Conservation (phyloP, 2,888 invertebrate species). For the Diogma glabrata region DNA sequence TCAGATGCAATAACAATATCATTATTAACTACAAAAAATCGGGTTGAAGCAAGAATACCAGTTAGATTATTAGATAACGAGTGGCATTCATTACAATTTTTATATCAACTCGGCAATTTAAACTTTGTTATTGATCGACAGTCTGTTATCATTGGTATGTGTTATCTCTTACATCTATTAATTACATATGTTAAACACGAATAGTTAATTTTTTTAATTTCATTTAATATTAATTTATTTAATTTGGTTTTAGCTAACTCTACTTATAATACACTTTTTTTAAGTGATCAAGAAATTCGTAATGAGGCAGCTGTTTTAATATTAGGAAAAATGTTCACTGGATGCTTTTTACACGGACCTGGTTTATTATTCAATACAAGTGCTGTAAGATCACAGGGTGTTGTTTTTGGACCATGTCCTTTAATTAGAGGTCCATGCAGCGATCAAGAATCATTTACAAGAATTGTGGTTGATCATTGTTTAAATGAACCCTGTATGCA, state of each 20-base stretch:
- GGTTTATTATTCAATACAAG: slow-evolving; percentile 63
- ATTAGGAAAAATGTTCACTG: slow-evolving; percentile 70
- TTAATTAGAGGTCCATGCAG: slow-evolving; percentile 57
- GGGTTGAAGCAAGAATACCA: slow-evolving; percentile 49
- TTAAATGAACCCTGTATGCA: slow-evolving; percentile 71
- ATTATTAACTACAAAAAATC: slow-evolving; percentile 42
- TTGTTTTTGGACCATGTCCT: slow-evolving; percentile 65
- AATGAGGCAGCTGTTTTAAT: slow-evolving; percentile 60
- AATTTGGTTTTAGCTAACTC: slow-evolving; percentile 49
- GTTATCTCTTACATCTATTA: neutral
- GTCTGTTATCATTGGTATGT: slow-evolving; percentile 32
- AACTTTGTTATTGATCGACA: slow-evolving; percentile 35
- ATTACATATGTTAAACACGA: neutral
- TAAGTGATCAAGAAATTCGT: slow-evolving; percentile 58
- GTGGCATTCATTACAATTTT: slow-evolving; percentile 52
- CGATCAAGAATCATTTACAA: slow-evolving; percentile 40
- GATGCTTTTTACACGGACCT: slow-evolving; percentile 79
- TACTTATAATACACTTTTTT: slow-evolving; percentile 62
- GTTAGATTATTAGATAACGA: slow-evolving; percentile 64
- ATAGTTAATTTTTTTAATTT: too few species aligned
- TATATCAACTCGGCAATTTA: slow-evolving; percentile 36
- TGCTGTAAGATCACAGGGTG: slow-evolving; percentile 51
- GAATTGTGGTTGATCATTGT: slow-evolving; percentile 56
- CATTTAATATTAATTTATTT: neutral
- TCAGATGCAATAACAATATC: slow-evolving; percentile 47